Evolutionary conservation across 2,888 invertebrate species (phyloP), one percentile per base, ranked within the genome.

Genomic region (Drosophila atripex): DNA sequence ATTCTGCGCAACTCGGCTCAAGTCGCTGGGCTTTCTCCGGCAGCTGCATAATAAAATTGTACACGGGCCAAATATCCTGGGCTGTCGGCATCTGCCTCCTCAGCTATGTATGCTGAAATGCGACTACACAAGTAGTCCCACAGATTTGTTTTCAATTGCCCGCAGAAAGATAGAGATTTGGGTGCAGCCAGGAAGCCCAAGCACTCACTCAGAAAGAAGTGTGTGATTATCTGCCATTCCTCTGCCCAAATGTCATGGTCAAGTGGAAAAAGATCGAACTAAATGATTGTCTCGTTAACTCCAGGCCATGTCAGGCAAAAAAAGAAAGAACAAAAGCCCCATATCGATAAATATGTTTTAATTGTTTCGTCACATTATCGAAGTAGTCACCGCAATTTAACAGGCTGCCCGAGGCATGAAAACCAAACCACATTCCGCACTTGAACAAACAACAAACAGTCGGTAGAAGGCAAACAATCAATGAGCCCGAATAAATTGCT

Each of bases 401-500:
- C 61, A 61, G 56, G 56, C 55, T 9, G 70, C 14, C 53, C 16
- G n/a, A 30, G 30, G 18, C 14, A 38, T 12, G 23, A 30, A 35
- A 57, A 53, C 32, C 56, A 52, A 49, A 32, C 41, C 46, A 52
- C 18, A 46, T 39, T 25, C 12, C 8, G 55, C 50, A 32, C 45
- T 65, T 32, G 45, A 18, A 39, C 52, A 66, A 55, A 66, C 66
- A 66, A 30, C 45, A 59, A 59, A 66, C 57, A 55, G 49, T 63
- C 45, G 25, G 55, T 47, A 61, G 21, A 2, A 9, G 28, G 9
- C 30, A 23, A 58, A 68, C 73, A 85, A 82, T 82, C 80, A 86
- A 82, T 78, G 58, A 54, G 45, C 58, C 56, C 52, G 51, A 76
- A 75, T 80, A 78, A 87, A 85, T 82, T 50, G 49, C 64, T 59